Evolutionary conservation across 2,113 vertebrate genomes (phyloP), one percentile per base, ranked within the genome.

Genomic region (Crotalus viridis): DNA sequence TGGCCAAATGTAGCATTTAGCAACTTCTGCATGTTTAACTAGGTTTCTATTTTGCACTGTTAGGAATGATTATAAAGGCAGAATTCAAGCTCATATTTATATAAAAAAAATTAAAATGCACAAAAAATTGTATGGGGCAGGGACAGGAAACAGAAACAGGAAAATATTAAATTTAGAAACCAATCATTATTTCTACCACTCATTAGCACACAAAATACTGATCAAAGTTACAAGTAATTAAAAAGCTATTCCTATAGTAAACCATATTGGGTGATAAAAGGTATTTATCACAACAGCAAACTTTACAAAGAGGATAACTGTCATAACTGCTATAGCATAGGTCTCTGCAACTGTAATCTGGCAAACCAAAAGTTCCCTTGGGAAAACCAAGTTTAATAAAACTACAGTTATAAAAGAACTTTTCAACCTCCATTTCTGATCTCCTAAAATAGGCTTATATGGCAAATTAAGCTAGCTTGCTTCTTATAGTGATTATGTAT

Each of bases 251-350:
- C 95, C 95, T 95, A 97, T 96, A 95, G 96, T 97, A 97, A 97
- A 97, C 91, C 97, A 96, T 91, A 95, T 92, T 94, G 95, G 92
- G 95, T 91, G 56, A 85, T 94, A 95, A 96, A 96, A 95, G 95
- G 94, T 95, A 97, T 98, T 97, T 97, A 97, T 97, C 97, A 96
- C 94, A 97, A 97, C 96, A 96, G 94, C 94, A 97, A 97, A 97
- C 95, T 97, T 97, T 96, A 93, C 96, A 96, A 94, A 97, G 93
- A 94, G 95, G 96, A 97, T 97, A 97, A 97, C 93, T 94, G 94
- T 97, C 96, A 97, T 64, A 93, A 94, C 90, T 96, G 94, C 96
- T 94, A 93, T 87, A 94, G 93, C 97, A 97, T 97, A 97, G 94
- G 95, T 96, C 93, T 97, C 96, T 96, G 95, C 94, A 94, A 96